Conservation (phyloP, 2,797 vertebrate species). For the Parotocinclus haroldoi region DNA sequence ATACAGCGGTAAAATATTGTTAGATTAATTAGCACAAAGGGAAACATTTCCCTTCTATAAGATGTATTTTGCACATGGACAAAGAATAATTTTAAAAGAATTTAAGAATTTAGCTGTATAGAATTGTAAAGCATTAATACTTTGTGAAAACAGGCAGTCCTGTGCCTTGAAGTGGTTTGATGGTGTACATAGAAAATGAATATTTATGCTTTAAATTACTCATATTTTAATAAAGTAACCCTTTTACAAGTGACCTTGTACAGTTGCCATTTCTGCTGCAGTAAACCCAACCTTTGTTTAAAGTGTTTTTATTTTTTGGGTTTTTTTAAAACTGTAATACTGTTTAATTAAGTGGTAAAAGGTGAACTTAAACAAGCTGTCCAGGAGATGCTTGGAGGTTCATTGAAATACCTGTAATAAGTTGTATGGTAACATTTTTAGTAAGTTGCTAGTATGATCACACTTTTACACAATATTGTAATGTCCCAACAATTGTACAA, state of each 20-base stretch:
- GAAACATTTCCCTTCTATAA: slow-evolving; percentile 30
- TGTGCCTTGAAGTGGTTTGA: slow-evolving; percentile 44
- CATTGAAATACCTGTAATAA: no score
- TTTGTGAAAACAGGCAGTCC: slow-evolving; percentile 45
- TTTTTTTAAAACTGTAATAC: no score
- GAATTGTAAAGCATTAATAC: slow-evolving; percentile 50
- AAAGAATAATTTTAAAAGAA: slow-evolving; percentile 21
- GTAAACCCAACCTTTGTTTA: no score
- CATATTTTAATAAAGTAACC: slow-evolving; percentile 66
- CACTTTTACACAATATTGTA: no score
- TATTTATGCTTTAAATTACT: slow-evolving; percentile 67
- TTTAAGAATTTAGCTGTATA: slow-evolving; percentile 36
- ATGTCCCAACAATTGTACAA: no score
- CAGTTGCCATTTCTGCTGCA: no score
- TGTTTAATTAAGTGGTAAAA: no score
- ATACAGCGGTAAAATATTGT: slow-evolving; percentile 22
- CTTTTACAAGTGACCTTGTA: slow-evolving; percentile 38
- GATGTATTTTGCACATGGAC: slow-evolving; percentile 46
- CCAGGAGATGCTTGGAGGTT: no score
- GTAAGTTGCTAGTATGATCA: no score
- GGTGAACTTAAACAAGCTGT: no score
- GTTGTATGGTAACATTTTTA: no score
- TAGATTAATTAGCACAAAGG: slow-evolving; percentile 29
- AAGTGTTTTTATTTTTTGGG: no score
- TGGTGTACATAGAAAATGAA: slow-evolving; percentile 63